Conservation (phyloP, 2,113 vertebrate species). For the Corythaeola cristata region DNA sequence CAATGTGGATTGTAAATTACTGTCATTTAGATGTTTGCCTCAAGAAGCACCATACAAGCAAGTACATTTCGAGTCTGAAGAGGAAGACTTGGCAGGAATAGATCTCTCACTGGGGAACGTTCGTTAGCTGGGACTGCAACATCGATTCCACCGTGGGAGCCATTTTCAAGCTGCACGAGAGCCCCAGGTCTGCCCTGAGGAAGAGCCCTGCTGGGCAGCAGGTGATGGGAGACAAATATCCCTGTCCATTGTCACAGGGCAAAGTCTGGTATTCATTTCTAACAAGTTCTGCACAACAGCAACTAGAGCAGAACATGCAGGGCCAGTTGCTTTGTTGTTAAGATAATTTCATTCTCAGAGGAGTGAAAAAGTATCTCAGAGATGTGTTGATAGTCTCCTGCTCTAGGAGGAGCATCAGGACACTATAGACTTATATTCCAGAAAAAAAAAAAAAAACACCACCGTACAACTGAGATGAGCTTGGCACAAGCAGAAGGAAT, state of each 20-base stretch:
- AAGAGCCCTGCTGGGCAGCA: background rate
- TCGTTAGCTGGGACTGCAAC: background rate
- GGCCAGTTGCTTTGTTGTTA: background rate
- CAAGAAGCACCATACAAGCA: background rate
- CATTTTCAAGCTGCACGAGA: background rate
- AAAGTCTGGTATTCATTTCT: background rate
- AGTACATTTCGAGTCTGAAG: background rate
- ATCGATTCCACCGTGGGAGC: background rate
- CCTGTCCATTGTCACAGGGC: background rate
- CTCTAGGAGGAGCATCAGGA: background rate
- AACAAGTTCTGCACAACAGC: background rate
- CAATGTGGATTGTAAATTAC: background rate
- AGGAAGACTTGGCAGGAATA: background rate
- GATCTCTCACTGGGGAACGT: rapidly evolving
- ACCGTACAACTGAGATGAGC: background rate
- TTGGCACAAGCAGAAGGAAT: background rate
- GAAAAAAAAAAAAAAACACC: too few relatives aligned
- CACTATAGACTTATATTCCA: background rate
- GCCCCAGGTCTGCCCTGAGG: background rate
- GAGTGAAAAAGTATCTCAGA: background rate
- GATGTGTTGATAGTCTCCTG: background rate
- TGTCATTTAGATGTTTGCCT: background rate
- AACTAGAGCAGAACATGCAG: background rate
- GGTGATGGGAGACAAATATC: background rate
- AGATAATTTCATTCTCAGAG: background rate